phyloP scores from a whole-genome alignment of 2,888 invertebrate genomes.

The Thelaira solivaga region DNA sequence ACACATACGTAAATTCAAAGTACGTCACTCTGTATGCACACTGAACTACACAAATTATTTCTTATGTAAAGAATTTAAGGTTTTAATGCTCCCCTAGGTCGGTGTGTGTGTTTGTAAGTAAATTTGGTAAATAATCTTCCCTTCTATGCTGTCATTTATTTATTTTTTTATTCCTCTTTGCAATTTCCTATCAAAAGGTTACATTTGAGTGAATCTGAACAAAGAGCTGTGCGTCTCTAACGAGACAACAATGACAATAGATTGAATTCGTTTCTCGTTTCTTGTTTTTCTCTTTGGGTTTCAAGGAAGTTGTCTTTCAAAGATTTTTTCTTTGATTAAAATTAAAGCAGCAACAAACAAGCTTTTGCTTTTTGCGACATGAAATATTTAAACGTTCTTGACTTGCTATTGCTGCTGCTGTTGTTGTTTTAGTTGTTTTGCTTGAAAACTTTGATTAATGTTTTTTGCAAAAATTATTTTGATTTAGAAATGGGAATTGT shows the following conservation, averaged over 20 bases:
- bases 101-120: background rate
- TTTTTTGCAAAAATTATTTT: slow-evolving; percentile 24
- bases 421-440: background rate
- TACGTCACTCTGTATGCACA: no score
- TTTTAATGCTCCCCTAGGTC: slow-evolving; percentile 30
- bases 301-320: slow-evolving; percentile 54
- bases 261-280: no score
- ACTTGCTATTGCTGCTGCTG: background rate
- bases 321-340: slow-evolving; percentile 36
- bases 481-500: background rate
- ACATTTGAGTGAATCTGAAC: slow-evolving; percentile 58
- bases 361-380: slow-evolving; percentile 12
- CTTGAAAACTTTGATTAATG: slow-evolving; percentile 28
- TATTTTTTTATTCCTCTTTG: background rate
- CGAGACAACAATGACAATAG: slow-evolving; percentile 37
- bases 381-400: slow-evolving; percentile 24
- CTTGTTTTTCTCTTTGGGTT: slow-evolving; percentile 21
- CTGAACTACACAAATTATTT: background rate
- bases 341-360: slow-evolving; percentile 19
- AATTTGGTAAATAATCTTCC: slow-evolving; percentile 8
- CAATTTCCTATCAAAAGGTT: slow-evolving; percentile 32
- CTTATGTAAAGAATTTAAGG: background rate
- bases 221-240: slow-evolving; percentile 47
- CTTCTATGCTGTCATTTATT: background rate
- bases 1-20: no score